Evolutionary conservation across 1,140 invertebrate species (phyloP).

Genomic region (Drosophila punjabiensis): DNA sequence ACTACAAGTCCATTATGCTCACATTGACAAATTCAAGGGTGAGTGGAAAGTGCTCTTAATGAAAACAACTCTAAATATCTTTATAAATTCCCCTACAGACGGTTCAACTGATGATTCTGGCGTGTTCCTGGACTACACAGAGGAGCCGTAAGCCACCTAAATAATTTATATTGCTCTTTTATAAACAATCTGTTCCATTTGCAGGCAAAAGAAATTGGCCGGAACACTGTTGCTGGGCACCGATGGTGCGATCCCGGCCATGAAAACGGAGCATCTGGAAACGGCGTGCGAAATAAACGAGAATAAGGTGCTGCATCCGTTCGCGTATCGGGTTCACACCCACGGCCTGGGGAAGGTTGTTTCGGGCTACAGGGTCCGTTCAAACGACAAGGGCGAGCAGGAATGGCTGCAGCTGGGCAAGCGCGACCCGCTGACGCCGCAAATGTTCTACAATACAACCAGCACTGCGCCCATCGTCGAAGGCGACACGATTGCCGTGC

Average conservation of each 20-base stretch:
- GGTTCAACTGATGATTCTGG: conserved; percentile 93
- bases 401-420: conserved; percentile 95
- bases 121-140: conserved; percentile 92
- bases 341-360: conserved; percentile 95
- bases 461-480: conserved; percentile 87
- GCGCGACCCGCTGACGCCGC: conserved; percentile 95
- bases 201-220: conserved; percentile 91
- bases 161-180: not conserved
- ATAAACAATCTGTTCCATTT: conserved; percentile 1
- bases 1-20: conserved; percentile 97
- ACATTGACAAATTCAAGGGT: conserved; percentile 90
- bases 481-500: conserved; percentile 93
- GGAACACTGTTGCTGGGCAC: conserved; percentile 95
- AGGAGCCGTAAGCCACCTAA: conserved; percentile 88
- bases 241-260: conserved; percentile 90
- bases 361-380: conserved; percentile 92
- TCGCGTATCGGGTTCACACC: conserved; percentile 98
- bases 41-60: conserved; percentile 29
- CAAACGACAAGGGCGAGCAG: conserved; percentile 87
- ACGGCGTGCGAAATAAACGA: conserved; percentile 93
- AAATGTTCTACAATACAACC: conserved; percentile 98
- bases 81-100: conserved; percentile 86
- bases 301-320: conserved; percentile 95
- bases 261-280: conserved; percentile 93
- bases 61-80: not conserved